Evolutionary conservation across 1,140 invertebrate species (phyloP).

Genomic region (Leptinotarsa defecta): DNA sequence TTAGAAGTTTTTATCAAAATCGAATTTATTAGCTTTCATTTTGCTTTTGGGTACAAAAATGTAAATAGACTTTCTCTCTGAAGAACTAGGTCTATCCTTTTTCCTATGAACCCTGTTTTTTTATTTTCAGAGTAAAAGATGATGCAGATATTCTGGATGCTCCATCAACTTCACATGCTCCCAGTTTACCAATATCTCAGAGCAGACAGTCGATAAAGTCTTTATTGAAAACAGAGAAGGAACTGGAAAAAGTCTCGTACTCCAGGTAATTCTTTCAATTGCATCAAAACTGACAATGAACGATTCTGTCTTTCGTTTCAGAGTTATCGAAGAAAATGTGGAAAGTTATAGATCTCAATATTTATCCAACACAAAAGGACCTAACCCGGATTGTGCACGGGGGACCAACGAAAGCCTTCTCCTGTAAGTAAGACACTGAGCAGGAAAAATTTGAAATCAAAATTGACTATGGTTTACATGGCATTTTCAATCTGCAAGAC

Average conservation of each 20-base stretch:
- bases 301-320: conserved; percentile 32
- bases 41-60: too few species aligned
- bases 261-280: background rate
- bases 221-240: conserved; percentile 49
- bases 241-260: conserved; percentile 9
- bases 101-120: background rate
- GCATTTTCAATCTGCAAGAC: too few species aligned
- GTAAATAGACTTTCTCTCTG: too few species aligned
- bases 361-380: conserved; percentile 62
- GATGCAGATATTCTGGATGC: background rate
- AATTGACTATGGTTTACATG: too few species aligned
- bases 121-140: background rate
- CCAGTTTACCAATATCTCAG: conserved; percentile 47
- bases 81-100: too few species aligned
- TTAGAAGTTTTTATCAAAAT: too few species aligned
- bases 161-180: background rate
- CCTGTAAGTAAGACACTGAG: conserved; percentile 60
- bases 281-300: background rate
- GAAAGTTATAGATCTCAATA: conserved; percentile 58
- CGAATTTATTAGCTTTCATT: too few species aligned
- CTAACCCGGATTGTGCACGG: conserved; percentile 64
- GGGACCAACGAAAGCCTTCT: conserved; percentile 70
- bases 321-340: conserved; percentile 54
- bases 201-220: conserved; percentile 54
- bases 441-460: conserved; percentile 33